Conservation (phyloP, 2,888 invertebrate species). For the Neocrepidodera transversa region DNA sequence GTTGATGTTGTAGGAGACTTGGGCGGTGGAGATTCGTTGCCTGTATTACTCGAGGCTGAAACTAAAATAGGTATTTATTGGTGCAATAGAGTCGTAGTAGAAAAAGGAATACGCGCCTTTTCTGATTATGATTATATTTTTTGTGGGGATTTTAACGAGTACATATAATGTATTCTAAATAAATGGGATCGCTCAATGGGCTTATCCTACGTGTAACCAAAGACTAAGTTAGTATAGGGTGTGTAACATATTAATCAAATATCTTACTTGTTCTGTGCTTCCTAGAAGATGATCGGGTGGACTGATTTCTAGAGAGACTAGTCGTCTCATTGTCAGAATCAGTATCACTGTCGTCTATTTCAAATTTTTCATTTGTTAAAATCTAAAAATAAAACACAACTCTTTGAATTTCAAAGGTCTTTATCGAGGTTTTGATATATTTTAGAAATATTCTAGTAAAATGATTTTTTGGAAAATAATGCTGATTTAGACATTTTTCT, state of each 20-base stretch:
- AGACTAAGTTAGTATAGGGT: no score
- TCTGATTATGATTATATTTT: no score
- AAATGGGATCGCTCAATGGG: no score
- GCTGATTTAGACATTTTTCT: no score
- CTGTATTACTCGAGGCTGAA: constrained; percentile 26
- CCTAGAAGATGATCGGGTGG: constrained; percentile 27
- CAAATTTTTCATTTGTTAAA: constrained; percentile 48
- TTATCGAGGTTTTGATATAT: neutral
- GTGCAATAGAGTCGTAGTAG: no score
- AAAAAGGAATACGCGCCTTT: no score
- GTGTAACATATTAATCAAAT: neutral
- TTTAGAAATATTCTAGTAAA: no score
- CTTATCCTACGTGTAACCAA: no score
- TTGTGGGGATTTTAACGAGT: no score
- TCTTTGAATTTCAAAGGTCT: neutral
- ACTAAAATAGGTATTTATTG: constrained; percentile 19
- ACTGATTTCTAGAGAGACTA: constrained; percentile 27
- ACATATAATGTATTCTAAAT: no score
- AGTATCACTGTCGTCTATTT: constrained; percentile 44
- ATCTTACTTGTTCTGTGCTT: constrained; percentile 29
- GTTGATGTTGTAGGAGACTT: constrained; percentile 16
- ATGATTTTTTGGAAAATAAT: no score
- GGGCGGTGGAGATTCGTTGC: constrained; percentile 15
- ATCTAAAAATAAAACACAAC: constrained; percentile 44
- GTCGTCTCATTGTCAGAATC: constrained; percentile 39